Conservation (phyloP, 2,113 vertebrate species). For the Phyllostomus discolor region DNA sequence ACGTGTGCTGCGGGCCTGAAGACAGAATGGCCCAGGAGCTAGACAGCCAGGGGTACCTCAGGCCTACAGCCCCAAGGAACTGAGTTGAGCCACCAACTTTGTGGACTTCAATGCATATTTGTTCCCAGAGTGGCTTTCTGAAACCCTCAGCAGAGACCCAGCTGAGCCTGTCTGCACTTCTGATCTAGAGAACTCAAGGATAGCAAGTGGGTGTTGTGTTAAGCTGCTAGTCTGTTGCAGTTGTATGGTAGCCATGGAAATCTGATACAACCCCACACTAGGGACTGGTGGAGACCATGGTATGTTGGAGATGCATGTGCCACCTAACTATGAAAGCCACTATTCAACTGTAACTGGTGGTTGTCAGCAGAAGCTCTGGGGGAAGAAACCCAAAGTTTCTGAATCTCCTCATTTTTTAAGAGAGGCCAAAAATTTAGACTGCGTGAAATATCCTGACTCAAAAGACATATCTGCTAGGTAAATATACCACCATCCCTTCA, state of each 20-base stretch:
- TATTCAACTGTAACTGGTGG: fast-evolving
- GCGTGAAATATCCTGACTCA: neutral
- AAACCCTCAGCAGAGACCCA: neutral
- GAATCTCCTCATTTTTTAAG: neutral
- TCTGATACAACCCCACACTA: fast-evolving
- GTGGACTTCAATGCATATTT: neutral
- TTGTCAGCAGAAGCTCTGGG: neutral
- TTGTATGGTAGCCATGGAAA: neutral
- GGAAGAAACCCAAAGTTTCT: neutral
- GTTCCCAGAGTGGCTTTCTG: neutral
- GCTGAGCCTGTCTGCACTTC: neutral
- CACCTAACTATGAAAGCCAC: neutral
- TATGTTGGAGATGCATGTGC: fast-evolving
- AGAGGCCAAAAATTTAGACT: neutral
- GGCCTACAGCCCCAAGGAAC: neutral
- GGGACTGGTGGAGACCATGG: neutral
- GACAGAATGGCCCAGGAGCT: neutral
- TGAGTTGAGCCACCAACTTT: neutral
- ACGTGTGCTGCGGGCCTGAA: fast-evolving
- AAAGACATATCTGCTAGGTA: neutral
- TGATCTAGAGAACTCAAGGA: neutral
- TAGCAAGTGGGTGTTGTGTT: neutral
- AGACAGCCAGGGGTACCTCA: neutral
- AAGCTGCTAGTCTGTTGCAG: neutral
- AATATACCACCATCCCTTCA: neutral